Evolutionary conservation across 2,113 vertebrate genomes (phyloP), one percentile per base, ranked within the genome.

Genomic region (Protobothrops flavoviridis): DNA sequence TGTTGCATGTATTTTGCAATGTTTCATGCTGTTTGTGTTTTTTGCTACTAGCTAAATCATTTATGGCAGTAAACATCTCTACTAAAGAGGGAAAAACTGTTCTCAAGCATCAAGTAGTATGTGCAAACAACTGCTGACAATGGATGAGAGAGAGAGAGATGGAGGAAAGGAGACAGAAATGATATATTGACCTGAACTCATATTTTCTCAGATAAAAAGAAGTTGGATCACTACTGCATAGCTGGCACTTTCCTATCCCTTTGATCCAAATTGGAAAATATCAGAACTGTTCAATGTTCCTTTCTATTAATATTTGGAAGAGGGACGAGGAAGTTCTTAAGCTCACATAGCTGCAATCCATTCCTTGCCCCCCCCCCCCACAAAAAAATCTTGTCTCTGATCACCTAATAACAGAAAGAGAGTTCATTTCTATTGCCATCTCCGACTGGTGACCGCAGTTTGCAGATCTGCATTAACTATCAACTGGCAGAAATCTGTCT

Each of bases 191-290:
- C 98, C 97, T 98, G 97, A 98, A 99, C 98, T 98, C 98, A 98
- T 98, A 96, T 96, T 39, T 55, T 89, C 69, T 94, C 94, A 92
- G 20, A 94, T 89, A 61, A 96, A 94, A 96, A 95, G 94, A 98
- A 98, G 98, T 98, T 98, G 98, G 98, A 98, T 98, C 96, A 95
- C 97, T 97, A 97, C 98, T 97, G 93, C 98, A 97, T 97, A 98
- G 97, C 98, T 98, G 87, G 95, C 95, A 92, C 93, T 94, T 95
- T 95, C n/a, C 85, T 92, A 85, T 96, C 97, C 39, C 21, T 64
- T 93, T 85, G 45, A 53, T n/a, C 0, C 53, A 24, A 93, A 93
- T 93, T 90, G 29, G 56, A 53, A 64, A 93, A 85, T 52, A 59
- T 20, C 26, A 48, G 29, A 90, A 33, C 89, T 69, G 95, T 93